phyloP scores from a whole-genome alignment of 2,797 vertebrate species.

The Pitangus sulphuratus region DNA sequence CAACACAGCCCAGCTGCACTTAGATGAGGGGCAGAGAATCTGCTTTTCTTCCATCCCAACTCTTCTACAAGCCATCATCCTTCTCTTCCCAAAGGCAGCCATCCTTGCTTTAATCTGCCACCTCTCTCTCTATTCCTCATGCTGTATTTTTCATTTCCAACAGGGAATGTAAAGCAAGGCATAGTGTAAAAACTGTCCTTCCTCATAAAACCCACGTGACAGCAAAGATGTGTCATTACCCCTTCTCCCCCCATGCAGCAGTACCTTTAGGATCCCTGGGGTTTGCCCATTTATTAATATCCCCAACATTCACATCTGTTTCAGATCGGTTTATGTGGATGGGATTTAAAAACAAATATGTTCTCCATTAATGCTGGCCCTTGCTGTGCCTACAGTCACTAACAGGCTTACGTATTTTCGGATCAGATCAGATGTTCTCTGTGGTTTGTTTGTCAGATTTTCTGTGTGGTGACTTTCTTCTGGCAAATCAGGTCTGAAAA shows the following conservation, averaged over 20 bases:
- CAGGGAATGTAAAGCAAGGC: neutral
- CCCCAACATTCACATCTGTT: conserved; percentile 56
- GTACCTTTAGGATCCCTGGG: conserved; percentile 22
- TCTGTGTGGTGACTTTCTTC: conserved; percentile 30
- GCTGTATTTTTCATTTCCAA: neutral
- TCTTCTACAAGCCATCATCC: neutral
- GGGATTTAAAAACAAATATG: conserved; percentile 63
- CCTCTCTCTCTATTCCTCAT: neutral
- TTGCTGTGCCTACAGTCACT: conserved; percentile 9
- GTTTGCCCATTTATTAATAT: conserved; percentile 43
- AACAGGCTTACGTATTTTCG: conserved; percentile 16
- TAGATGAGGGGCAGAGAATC: neutral
- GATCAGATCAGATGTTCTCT: conserved; percentile 55
- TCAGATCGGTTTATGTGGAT: conserved; percentile 44
- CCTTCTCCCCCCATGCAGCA: neutral
- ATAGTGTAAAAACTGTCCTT: neutral
- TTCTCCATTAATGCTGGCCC: conserved; percentile 53
- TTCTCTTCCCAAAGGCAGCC: neutral
- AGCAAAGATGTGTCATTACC: neutral
- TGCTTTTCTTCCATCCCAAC: neutral
- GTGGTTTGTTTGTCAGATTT: conserved; percentile 49
- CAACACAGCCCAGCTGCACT: neutral
- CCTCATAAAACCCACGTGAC: neutral
- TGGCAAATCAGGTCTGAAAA: neutral
- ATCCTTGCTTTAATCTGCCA: fast-evolving